Conservation (phyloP, 2,113 vertebrate genomes). For the Hiodon tergisus region DNA sequence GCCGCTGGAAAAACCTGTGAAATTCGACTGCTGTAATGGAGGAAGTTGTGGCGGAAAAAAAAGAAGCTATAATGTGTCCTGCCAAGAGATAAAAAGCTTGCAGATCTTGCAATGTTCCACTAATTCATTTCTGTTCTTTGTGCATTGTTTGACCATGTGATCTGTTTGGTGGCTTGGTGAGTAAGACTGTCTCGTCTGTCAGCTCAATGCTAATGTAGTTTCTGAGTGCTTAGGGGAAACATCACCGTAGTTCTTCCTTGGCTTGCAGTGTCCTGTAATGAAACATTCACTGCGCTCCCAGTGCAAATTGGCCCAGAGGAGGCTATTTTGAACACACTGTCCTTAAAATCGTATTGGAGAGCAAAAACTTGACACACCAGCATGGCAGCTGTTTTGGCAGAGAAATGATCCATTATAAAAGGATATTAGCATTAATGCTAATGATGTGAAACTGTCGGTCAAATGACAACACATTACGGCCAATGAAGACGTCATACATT, state of each 20-base stretch:
- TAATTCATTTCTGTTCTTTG: conserved; percentile 8
- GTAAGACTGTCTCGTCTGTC: conserved; percentile 56
- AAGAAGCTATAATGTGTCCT: not conserved
- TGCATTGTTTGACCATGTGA: conserved; percentile 48
- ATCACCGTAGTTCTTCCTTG: conserved; percentile 44
- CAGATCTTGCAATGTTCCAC: not conserved
- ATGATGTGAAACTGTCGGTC: not conserved
- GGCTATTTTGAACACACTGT: not conserved
- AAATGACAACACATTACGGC: no score
- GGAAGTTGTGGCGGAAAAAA: not conserved
- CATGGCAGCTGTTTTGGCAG: not conserved
- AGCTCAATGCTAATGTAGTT: conserved; percentile 62
- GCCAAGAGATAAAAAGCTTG: not conserved
- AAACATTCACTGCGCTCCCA: conserved; percentile 9
- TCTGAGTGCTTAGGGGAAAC: conserved; percentile 53
- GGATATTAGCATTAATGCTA: not conserved
- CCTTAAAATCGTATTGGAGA: not conserved
- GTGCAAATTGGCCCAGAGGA: not conserved
- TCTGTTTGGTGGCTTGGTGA: conserved; percentile 51
- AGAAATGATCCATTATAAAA: not conserved
- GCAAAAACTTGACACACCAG: no score
- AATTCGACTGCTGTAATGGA: no score
- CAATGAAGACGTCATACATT: no score
- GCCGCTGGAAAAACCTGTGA: not conserved
- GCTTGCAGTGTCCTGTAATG: conserved; percentile 38